Percentiles rank a stretch among this genome's conserved stretches.
Evolutionary conservation across 1,140 invertebrate species (phyloP).

Genomic region (Listronotus bonariensis): DNA sequence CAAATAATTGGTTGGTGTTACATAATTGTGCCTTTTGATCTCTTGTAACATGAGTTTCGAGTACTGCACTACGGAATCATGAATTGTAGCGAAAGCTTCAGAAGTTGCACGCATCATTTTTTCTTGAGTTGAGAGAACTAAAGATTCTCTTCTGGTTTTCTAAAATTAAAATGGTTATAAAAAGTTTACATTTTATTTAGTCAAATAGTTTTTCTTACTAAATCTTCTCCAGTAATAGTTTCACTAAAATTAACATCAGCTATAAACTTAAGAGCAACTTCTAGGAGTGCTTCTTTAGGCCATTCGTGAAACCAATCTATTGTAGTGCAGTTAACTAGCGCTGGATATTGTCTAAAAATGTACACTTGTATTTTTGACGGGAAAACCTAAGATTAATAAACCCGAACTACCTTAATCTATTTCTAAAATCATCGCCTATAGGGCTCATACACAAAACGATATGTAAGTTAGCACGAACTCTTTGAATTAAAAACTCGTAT

Average conservation of each 20-base stretch:
- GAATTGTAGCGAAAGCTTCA: conserved; percentile 76
- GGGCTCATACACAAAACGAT: conserved; percentile 85
- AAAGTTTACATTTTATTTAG: no score
- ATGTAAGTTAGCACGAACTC: conserved; percentile 77
- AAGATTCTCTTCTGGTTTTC: conserved; percentile 41
- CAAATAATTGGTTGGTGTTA: conserved; percentile 83
- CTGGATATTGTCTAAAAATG: conserved; percentile 72
- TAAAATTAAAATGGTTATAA: neutral
- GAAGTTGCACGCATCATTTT: conserved; percentile 65
- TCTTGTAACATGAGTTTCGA: conserved; percentile 73
- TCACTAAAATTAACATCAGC: conserved; percentile 68
- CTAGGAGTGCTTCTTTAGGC: conserved; percentile 82
- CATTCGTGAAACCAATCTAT: conserved; percentile 90
- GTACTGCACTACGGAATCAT: conserved; percentile 72
- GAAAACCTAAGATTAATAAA: no score
- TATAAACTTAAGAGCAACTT: conserved; percentile 77
- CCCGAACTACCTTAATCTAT: conserved; percentile 49
- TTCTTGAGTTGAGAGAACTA: conserved; percentile 63
- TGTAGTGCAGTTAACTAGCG: conserved; percentile 82
- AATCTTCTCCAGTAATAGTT: conserved; percentile 65
- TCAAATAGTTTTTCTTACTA: conserved; percentile 43
- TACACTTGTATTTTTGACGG: neutral
- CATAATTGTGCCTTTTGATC: conserved; percentile 82
- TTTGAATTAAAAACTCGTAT: conserved; percentile 75
- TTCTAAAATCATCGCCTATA: conserved; percentile 77